A percentile compares a stretch with the other conserved stretches of the same genome.
phyloP scores from a whole-genome alignment of 1,140 invertebrate species.

The Drosophila grimshawi region DNA sequence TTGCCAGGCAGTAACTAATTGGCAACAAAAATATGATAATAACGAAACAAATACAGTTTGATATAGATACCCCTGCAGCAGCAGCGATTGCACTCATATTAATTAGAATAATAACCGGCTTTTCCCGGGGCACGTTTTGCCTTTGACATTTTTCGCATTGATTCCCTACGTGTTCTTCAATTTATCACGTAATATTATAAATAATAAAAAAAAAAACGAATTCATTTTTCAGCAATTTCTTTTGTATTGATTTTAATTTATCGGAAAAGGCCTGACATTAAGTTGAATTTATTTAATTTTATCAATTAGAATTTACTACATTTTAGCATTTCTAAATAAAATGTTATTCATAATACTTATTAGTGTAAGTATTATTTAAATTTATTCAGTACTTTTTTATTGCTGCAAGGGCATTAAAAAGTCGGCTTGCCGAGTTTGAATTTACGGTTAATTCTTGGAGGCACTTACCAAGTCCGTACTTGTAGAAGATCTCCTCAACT shows the following conservation, averaged over 20 bases:
- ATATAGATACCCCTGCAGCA: slow-evolving; percentile 18
- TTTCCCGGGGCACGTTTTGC: background rate
- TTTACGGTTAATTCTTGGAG: background rate
- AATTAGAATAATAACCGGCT: background rate
- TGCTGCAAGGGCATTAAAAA: slow-evolving; percentile 4
- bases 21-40: slow-evolving; percentile 38
- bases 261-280: no score
- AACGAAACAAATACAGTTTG: slow-evolving; percentile 7
- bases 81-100: background rate
- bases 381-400: no score
- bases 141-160: background rate
- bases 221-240: no score
- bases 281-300: no score
- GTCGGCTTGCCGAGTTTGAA: slow-evolving; percentile 2
- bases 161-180: background rate
- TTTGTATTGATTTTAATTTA: no score
- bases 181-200: background rate
- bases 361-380: no score
- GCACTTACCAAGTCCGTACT: slow-evolving; percentile 80
- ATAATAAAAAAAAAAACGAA: background rate
- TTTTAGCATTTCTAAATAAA: no score
- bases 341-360: no score
- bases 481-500: slow-evolving; percentile 82
- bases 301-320: no score
- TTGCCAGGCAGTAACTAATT: slow-evolving; percentile 53